These are phyloP conservation scores for Anguilla megastoma DNA, from an alignment of 2,797 vertebrate species.

Conservation along the genomic window DNA sequence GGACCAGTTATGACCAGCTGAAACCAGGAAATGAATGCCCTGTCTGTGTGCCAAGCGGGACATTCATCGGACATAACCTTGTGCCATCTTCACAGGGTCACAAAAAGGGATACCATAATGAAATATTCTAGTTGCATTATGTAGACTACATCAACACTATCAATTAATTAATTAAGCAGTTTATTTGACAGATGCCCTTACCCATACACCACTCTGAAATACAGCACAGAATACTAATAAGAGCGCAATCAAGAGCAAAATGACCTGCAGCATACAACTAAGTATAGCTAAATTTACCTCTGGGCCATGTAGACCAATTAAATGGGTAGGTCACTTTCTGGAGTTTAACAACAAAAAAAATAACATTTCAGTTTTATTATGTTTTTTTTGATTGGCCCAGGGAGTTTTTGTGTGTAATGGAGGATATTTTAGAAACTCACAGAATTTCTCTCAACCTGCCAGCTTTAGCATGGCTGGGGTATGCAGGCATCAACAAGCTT, in stretches of 20 bases:
- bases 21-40: background rate
- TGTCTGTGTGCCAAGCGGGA: background rate
- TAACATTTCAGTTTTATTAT: no score
- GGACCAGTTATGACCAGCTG: background rate
- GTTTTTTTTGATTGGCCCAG: no score
- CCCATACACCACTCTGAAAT: background rate
- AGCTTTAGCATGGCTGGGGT: no score
- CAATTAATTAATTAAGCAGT: background rate
- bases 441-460: no score
- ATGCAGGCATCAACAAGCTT: no score
- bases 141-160: background rate
- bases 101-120: background rate
- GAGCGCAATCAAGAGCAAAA: background rate
- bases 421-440: no score
- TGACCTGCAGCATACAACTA: background rate
- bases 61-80: background rate
- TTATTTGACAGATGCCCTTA: conserved; percentile 2
- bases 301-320: background rate
- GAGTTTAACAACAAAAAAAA: background rate
- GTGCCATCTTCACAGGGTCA: background rate
- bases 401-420: no score
- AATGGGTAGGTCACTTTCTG: background rate
- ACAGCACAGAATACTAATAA: background rate
- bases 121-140: background rate
- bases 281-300: background rate